Percentiles rank a stretch among this genome's conserved stretches.
Evolutionary conservation across 64 coral and sea anemone genomes (phyloP).

Genomic region (Dendronephthya gigantea): DNA sequence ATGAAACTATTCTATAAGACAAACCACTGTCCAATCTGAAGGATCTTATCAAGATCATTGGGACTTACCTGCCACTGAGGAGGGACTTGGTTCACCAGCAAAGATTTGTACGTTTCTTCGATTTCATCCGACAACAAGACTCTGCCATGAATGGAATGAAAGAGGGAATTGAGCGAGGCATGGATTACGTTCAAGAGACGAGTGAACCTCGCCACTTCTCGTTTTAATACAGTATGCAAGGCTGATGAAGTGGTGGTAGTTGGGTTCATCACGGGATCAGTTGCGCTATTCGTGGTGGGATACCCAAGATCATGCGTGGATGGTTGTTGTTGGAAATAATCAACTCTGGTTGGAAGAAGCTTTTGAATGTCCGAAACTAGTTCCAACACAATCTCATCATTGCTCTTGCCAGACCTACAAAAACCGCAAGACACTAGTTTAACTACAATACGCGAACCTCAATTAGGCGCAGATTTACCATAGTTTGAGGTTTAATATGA

Average conservation of each 20-base stretch:
- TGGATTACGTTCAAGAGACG: constrained; percentile 59
- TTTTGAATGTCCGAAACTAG: constrained; percentile 55
- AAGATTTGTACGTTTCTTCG: constrained; percentile 66
- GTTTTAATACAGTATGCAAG: constrained; percentile 44
- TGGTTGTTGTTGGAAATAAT: background rate
- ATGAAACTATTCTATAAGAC: too few relatives aligned
- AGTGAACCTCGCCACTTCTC: constrained; percentile 68
- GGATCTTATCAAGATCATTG: too few relatives aligned
- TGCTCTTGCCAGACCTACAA: constrained; percentile 63
- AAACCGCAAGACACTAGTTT: too few relatives aligned
- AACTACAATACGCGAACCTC: too few relatives aligned
- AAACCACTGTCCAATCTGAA: too few relatives aligned
- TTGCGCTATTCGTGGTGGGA: background rate
- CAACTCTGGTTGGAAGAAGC: constrained; percentile 36
- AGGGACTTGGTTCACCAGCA: constrained; percentile 64
- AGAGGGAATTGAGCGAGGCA: constrained; percentile 51
- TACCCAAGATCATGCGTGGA: background rate
- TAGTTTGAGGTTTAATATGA: background rate
- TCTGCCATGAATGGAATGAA: constrained; percentile 56
- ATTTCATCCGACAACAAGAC: constrained; percentile 66
- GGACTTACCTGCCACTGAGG: constrained; percentile 70
- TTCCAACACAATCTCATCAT: constrained; percentile 65
- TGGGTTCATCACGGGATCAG: background rate
- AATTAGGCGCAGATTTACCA: background rate
- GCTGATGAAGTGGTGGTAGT: constrained; percentile 15